A percentile compares a stretch with the other conserved stretches of the same genome.
phyloP scores from a whole-genome alignment of 2,797 vertebrate species.

The Paedocypris micromegethes region DNA sequence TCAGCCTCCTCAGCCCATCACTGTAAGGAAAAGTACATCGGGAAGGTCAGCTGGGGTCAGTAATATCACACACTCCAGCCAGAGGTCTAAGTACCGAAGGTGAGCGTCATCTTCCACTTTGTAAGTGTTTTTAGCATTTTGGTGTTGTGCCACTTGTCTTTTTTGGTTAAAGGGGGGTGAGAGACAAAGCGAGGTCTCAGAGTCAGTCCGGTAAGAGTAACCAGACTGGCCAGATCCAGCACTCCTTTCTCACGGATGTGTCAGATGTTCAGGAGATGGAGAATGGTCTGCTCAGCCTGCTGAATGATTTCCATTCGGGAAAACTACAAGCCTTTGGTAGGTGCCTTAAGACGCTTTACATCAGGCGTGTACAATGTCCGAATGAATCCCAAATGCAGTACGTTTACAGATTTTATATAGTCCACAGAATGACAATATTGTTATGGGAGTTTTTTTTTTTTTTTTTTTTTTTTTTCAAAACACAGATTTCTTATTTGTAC shows the following conservation, averaged over 20 bases:
- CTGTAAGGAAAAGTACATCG: constrained; percentile 74
- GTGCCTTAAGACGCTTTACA: background rate
- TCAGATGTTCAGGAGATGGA: constrained; percentile 99
- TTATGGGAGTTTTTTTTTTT: too few relatives aligned
- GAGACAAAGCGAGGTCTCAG: constrained; percentile 80
- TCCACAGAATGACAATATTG: background rate
- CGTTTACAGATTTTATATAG: background rate
- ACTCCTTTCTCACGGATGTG: constrained; percentile 95
- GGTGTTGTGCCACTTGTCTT: background rate
- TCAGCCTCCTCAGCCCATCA: constrained; percentile 68
- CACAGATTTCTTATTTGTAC: too few relatives aligned
- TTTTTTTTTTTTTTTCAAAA: too few relatives aligned
- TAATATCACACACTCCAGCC: constrained; percentile 73
- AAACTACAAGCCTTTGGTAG: constrained; percentile 89
- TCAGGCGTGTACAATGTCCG: too few relatives aligned
- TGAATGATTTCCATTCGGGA: constrained; percentile 96
- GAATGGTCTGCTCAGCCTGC: constrained; percentile 87
- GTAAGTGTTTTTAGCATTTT: background rate
- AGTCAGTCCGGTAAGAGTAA: constrained; percentile 67
- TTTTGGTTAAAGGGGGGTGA: constrained; percentile 63
- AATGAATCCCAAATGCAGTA: too few relatives aligned
- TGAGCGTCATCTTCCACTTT: constrained; percentile 43
- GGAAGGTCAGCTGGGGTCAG: constrained; percentile 73
- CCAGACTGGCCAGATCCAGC: constrained; percentile 79
- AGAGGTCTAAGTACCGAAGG: constrained; percentile 82